Percentiles rank a stretch among this genome's conserved stretches.
Conservation (phyloP, 2,888 invertebrate genomes). For the Pachliopta kotzebuea region DNA sequence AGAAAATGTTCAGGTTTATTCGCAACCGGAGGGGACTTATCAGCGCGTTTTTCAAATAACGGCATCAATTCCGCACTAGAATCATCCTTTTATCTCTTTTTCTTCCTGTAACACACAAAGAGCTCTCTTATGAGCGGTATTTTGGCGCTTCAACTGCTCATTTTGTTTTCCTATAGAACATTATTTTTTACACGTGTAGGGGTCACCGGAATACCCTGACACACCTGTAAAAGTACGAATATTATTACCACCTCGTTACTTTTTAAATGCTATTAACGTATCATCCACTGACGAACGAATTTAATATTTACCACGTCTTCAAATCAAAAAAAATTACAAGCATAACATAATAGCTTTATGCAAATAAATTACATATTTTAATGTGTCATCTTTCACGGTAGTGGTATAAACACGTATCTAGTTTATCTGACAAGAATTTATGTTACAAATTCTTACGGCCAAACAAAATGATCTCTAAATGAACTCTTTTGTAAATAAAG, state of each 20-base stretch:
- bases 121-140: constrained; percentile 46
- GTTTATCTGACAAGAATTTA: constrained; percentile 26
- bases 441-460: constrained; percentile 22
- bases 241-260: constrained; percentile 46
- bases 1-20: constrained; percentile 48
- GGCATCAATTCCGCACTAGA: constrained; percentile 49
- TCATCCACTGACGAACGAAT: constrained; percentile 37
- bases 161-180: constrained; percentile 53
- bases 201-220: constrained; percentile 45
- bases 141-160: constrained; percentile 49
- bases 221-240: constrained; percentile 28
- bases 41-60: constrained; percentile 65
- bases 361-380: constrained; percentile 45
- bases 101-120: constrained; percentile 55
- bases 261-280: constrained; percentile 49
- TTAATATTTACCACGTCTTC: constrained; percentile 57
- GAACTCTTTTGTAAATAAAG: constrained; percentile 26
- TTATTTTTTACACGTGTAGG: constrained; percentile 38
- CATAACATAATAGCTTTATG: constrained; percentile 43
- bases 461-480: constrained; percentile 18
- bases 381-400: constrained; percentile 18
- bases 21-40: constrained; percentile 63
- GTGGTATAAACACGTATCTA: constrained; percentile 18
- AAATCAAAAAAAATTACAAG: constrained; percentile 32
- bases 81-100: constrained; percentile 52